Percentiles rank a stretch among this genome's conserved stretches.
Conservation (phyloP, 2,797 vertebrate genomes). For the Coracias cyanogaster region DNA sequence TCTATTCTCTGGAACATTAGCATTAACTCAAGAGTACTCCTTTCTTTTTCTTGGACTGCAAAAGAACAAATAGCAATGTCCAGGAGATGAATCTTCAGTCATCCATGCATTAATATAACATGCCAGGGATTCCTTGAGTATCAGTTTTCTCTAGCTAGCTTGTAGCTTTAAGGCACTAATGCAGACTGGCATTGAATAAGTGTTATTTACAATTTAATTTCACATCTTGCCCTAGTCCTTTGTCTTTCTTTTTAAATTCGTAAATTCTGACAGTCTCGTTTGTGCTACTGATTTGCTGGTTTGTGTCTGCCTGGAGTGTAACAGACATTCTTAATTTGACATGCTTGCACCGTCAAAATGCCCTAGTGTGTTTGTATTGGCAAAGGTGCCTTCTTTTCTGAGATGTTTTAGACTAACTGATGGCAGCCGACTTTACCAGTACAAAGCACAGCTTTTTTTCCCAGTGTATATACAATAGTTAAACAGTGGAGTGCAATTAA, state of each 20-base stretch:
- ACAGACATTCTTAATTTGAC: background rate
- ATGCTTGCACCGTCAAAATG: background rate
- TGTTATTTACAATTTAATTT: background rate
- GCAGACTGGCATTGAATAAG: background rate
- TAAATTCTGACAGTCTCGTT: background rate
- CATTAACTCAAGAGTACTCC: background rate
- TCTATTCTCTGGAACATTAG: background rate
- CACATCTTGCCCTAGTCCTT: background rate
- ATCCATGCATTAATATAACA: background rate
- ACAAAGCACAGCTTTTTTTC: background rate
- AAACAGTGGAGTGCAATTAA: background rate
- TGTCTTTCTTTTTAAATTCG: background rate
- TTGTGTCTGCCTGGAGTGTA: background rate
- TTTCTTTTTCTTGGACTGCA: background rate
- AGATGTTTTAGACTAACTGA: background rate
- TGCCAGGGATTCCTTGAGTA: background rate
- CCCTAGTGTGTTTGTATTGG: background rate
- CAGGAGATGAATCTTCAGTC: background rate
- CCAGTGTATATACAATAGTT: background rate
- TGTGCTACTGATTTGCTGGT: background rate
- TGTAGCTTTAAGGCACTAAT: background rate
- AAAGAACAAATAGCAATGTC: background rate
- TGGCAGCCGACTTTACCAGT: background rate
- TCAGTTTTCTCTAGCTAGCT: background rate
- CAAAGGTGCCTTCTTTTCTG: background rate